Conservation (phyloP, 2,888 invertebrate genomes). For the Limenitis camilla region DNA sequence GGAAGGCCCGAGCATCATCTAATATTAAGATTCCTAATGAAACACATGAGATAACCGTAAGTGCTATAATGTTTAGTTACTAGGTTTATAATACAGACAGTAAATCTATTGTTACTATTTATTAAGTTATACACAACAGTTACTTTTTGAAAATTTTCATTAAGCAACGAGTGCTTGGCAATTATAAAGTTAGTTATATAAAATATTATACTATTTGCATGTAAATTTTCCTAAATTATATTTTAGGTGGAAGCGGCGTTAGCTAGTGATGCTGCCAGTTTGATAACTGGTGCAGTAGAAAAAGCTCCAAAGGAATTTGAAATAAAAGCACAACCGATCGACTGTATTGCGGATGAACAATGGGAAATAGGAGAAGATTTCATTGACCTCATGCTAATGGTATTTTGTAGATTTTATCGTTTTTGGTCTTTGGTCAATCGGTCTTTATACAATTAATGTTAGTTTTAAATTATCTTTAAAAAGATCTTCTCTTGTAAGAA, state of each 20-base stretch:
- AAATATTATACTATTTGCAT: background rate
- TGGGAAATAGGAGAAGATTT: conserved; percentile 42
- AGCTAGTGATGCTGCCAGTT: conserved; percentile 16
- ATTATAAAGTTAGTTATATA: no score
- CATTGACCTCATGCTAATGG: conserved; percentile 10
- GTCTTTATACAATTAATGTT: no score
- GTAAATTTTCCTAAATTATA: no score
- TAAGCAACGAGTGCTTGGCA: no score
- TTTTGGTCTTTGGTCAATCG: no score
- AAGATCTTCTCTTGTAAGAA: no score
- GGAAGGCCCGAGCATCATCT: conserved; percentile 39
- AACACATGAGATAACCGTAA: conserved; percentile 52
- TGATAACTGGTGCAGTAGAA: conserved; percentile 14
- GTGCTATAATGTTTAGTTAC: no score
- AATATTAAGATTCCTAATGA: conserved; percentile 48
- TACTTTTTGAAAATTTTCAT: no score
- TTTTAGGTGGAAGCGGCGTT: conserved; percentile 16
- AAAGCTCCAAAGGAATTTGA: conserved; percentile 36
- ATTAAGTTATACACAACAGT: no score
- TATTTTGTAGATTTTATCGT: background rate
- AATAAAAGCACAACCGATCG: conserved; percentile 44
- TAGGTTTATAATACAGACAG: no score
- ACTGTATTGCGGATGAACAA: conserved; percentile 46
- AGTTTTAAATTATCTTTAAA: no score
- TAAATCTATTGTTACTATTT: no score